These are phyloP conservation scores for Lordiphosa andalusiaca DNA, from an alignment of 2,888 invertebrate genomes.

Conservation along the genomic window DNA sequence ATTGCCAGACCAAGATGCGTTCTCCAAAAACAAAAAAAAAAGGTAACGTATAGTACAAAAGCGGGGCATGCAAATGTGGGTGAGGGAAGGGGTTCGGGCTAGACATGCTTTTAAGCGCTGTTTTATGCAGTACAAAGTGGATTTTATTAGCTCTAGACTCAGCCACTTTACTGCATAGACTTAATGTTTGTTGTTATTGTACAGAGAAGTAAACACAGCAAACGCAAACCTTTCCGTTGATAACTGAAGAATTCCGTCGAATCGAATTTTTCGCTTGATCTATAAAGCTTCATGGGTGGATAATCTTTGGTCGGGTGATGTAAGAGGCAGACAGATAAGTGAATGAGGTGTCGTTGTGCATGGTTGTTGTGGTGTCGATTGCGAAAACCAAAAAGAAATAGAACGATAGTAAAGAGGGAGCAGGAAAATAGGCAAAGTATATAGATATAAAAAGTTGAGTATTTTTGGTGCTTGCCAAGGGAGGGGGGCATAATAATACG, in stretches of 20 bases:
- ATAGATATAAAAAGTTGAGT: constrained; percentile 1
- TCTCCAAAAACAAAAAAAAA: constrained; percentile 10
- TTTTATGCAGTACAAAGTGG: constrained; percentile 21
- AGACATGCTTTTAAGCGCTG: constrained; percentile 25
- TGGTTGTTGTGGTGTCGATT: constrained; percentile 38
- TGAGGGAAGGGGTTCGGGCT: background rate
- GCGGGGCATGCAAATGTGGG: constrained; percentile 32
- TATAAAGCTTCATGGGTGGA: constrained; percentile 83
- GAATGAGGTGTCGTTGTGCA: constrained; percentile 19
- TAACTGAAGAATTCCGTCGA: constrained; percentile 83
- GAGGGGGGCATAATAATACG: no score
- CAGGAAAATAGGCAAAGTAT: constrained; percentile 13
- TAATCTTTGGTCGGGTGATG: constrained; percentile 70
- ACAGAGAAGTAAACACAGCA: constrained; percentile 45
- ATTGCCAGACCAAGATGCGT: constrained; percentile 25
- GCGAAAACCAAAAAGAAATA: constrained; percentile 33
- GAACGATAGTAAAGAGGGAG: constrained; percentile 16
- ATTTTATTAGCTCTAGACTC: constrained; percentile 6
- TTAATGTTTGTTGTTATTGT: constrained; percentile 8
- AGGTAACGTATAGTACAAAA: constrained; percentile 6
- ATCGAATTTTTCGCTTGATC: constrained; percentile 84
- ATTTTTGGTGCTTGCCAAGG: background rate
- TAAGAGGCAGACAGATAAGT: constrained; percentile 12
- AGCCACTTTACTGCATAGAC: constrained; percentile 21
- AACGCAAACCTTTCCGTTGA: constrained; percentile 80